Evolutionary conservation across 2,888 invertebrate species (phyloP).

Genomic region (Eucriotettix oculatus): DNA sequence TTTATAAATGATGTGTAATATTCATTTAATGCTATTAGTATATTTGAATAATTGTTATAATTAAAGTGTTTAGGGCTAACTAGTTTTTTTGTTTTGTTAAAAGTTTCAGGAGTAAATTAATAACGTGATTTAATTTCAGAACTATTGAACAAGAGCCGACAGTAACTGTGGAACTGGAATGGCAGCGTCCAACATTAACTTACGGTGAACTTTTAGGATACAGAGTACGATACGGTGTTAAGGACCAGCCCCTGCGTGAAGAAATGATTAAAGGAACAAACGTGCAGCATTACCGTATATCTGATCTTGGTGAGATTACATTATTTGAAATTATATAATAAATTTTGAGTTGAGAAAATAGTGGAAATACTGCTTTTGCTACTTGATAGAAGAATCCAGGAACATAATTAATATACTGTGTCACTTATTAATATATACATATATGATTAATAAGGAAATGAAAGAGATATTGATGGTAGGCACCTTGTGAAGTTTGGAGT

Average conservation of each 20-base stretch:
- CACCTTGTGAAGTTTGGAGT: too few relatives aligned
- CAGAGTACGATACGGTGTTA: conserved; percentile 70
- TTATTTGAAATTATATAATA: background rate
- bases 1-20: too few relatives aligned
- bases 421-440: too few relatives aligned
- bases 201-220: conserved; percentile 82
- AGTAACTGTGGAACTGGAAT: conserved; percentile 78
- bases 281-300: conserved; percentile 51
- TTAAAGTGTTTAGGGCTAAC: background rate
- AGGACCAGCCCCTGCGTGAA: conserved; percentile 60
- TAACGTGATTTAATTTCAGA: conserved; percentile 29
- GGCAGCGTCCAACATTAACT: conserved; percentile 77
- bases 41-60: too few relatives aligned
- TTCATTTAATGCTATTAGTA: too few relatives aligned
- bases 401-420: too few relatives aligned
- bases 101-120: background rate
- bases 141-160: conserved; percentile 75
- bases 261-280: conserved; percentile 52
- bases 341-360: conserved; percentile 48
- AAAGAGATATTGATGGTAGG: too few relatives aligned
- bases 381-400: too few relatives aligned
- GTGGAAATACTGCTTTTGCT: conserved; percentile 34
- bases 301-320: conserved; percentile 39
- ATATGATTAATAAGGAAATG: too few relatives aligned
- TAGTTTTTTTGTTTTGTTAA: background rate